phyloP scores from a whole-genome alignment of 2,888 invertebrate species.

The Unio pictorum region DNA sequence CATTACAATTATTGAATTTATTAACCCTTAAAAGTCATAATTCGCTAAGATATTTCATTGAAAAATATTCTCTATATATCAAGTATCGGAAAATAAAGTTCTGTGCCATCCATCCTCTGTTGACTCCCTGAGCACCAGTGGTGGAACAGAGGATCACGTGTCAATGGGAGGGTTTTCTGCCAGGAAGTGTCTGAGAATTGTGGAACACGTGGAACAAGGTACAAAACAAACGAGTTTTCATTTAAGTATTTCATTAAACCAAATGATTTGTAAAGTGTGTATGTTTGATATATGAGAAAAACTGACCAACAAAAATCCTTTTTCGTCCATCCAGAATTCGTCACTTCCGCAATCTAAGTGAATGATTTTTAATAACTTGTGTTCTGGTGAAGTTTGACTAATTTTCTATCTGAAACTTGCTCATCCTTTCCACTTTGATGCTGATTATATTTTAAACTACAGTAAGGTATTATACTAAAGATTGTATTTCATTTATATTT shows the following conservation, averaged over 20 bases:
- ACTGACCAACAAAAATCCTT: no score
- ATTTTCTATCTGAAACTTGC: no score
- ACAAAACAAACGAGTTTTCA: neutral
- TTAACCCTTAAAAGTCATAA: neutral
- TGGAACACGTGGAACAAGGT: constrained; percentile 74
- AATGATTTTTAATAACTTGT: no score
- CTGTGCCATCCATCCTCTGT: constrained; percentile 80
- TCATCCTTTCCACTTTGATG: no score
- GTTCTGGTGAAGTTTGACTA: no score
- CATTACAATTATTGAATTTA: neutral
- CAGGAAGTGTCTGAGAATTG: constrained; percentile 77
- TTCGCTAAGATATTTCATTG: neutral
- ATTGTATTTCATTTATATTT: neutral
- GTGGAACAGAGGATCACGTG: constrained; percentile 81
- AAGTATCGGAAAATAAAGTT: constrained; percentile 81
- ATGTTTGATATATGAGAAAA: no score
- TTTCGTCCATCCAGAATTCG: no score
- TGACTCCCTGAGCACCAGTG: constrained; percentile 79
- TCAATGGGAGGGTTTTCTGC: constrained; percentile 81
- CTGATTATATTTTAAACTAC: no score
- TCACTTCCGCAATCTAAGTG: no score
- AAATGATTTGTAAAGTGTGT: neutral
- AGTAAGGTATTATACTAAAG: no score
- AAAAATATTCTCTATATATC: constrained; percentile 7
- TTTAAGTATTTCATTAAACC: neutral